Base-by-base conservation (phyloP, 2,797 vertebrate species). In the Echiichthys vipera region DNA sequence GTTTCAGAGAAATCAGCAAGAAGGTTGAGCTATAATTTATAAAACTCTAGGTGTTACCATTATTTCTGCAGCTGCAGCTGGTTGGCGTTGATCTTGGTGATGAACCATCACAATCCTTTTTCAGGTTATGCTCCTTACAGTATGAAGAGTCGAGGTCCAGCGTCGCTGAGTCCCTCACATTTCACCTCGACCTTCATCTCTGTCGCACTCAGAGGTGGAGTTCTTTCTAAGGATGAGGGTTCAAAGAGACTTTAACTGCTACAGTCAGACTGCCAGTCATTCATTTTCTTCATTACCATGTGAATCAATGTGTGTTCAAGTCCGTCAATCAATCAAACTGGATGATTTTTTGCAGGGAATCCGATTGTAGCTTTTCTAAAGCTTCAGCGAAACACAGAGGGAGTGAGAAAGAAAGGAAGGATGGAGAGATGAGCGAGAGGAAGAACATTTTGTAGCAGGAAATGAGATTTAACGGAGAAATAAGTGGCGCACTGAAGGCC, bases 401-500 rank as follows among this genome's bases (percentile, higher is more conserved):
- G 15, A 65, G 45, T 10, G 27, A 58, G 37, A 20, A 12, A 7
- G 12, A 29, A 56, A 0, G 27, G 15, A 39, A 29, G 36, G 76
- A 57, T 7, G 30, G 5, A 2, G 8, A 4, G 77, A 42, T 3
- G 37, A 20, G 24, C 25, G 14, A n/a, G 29, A 15, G 20, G 55
- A 55, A 39, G 72, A 29, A n/a, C 29, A n/a, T 25, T 62, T 32
- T 54, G 29, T 68, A 67, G 54, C 78, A 78, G 83, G 83, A 85
- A 85, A 80, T 63, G 65, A 80, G 69, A 65, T 7, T 49, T 32
- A 59, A 47, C 42, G 3, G 63, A 42, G 50, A 42, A 57, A 39
- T 59, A 50, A 74, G 77, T 27, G 49, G 30, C 0, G 77, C 5
- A 42, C 40, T 83, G 72, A 80, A 70, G 80, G 65, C 84, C 86